A percentile compares a stretch with the other conserved stretches of the same genome.
Conservation (phyloP, 2,797 vertebrate species). For the Phrynocephalus vlangalii region DNA sequence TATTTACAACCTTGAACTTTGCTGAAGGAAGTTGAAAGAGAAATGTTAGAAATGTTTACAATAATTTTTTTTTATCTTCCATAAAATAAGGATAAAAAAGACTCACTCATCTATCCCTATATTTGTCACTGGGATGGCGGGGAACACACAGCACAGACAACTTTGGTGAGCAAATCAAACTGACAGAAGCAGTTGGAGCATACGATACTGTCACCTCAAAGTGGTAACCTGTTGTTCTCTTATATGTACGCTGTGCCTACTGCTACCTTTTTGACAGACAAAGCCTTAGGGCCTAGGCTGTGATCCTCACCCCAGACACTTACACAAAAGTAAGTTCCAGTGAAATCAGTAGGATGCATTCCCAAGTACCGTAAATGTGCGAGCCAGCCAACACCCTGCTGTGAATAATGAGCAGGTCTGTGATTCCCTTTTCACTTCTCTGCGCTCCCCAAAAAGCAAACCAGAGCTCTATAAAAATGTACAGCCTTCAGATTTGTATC, state of each 20-base stretch:
- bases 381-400: constrained; percentile 29
- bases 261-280: constrained; percentile 33
- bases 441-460: constrained; percentile 39
- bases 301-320: background rate
- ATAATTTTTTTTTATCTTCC: background rate
- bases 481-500: constrained; percentile 50
- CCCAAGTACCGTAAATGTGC: constrained; percentile 16
- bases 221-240: background rate
- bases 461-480: constrained; percentile 44
- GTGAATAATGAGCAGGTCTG: constrained; percentile 42
- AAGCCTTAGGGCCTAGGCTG: background rate
- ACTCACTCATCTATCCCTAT: background rate
- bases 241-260: constrained; percentile 29
- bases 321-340: constrained; percentile 18
- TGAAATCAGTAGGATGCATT: constrained; percentile 28
- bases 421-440: constrained; percentile 29
- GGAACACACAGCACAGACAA: background rate
- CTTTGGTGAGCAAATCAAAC: background rate
- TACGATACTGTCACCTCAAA: background rate
- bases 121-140: background rate
- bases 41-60: background rate
- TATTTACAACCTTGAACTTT: background rate
- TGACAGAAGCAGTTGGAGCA: background rate
- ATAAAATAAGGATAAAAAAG: background rate
- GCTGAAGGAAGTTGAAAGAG: background rate